These are phyloP conservation scores for Amblyraja radiata DNA, from an alignment of 2,797 vertebrate species.

Conservation along the genomic window DNA sequence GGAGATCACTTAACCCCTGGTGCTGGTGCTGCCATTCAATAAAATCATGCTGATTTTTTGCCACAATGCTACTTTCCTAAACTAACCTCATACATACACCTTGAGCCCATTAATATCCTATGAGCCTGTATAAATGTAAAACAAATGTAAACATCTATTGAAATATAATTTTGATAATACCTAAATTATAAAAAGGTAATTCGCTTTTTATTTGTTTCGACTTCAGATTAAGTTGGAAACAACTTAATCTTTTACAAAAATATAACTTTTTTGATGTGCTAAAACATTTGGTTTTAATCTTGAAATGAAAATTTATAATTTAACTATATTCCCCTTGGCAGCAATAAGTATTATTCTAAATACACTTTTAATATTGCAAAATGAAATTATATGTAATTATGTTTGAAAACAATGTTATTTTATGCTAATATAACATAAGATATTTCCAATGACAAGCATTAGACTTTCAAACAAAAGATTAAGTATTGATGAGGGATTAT, in stretches of 20 bases:
- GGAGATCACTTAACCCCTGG: no score
- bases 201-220: background rate
- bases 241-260: background rate
- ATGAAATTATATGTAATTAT: constrained; percentile 14
- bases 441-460: constrained; percentile 8
- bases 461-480: constrained; percentile 31
- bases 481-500: constrained; percentile 30
- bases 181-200: background rate
- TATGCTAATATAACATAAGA: background rate
- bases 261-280: background rate
- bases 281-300: background rate
- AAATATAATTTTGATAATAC: background rate
- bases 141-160: background rate
- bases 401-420: background rate
- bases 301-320: background rate
- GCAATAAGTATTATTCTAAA: background rate
- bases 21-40: no score
- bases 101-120: no score
- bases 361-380: constrained; percentile 12
- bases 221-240: background rate
- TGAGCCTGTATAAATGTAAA: background rate
- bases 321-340: background rate
- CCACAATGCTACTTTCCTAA: no score
- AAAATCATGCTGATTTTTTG: no score
- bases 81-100: no score